Evolutionary conservation across 2,888 invertebrate species (phyloP).

Genomic region (Nephrotoma guestfalica): DNA sequence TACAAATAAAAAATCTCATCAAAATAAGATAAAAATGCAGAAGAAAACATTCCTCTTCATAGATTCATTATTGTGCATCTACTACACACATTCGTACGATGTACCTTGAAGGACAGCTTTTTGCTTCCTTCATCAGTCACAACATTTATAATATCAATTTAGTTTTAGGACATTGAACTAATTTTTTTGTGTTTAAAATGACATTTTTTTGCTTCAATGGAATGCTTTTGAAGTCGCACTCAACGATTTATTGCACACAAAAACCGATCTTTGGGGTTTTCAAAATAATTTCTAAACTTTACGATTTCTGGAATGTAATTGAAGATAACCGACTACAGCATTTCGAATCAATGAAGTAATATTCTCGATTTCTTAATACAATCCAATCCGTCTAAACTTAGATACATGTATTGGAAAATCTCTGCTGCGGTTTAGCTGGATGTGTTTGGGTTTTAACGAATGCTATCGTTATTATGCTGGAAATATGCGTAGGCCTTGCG

Average conservation of each 20-base stretch:
- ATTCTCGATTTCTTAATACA: neutral
- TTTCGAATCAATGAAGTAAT: neutral
- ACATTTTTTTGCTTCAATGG: neutral
- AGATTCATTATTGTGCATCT: neutral
- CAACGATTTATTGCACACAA: neutral
- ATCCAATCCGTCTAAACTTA: neutral
- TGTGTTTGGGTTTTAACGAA: too few species aligned
- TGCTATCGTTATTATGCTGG: too few species aligned
- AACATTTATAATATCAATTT: neutral
- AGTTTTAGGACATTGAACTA: neutral
- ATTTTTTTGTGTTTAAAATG: neutral
- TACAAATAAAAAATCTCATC: neutral
- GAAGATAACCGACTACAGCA: neutral
- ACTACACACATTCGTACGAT: neutral
- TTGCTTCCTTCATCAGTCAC: neutral
- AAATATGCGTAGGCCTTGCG: too few species aligned
- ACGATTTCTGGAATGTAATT: neutral
- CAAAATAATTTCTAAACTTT: neutral
- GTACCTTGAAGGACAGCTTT: neutral
- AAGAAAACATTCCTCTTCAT: neutral
- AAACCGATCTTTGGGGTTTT: neutral
- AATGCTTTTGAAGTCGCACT: neutral
- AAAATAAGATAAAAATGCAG: neutral
- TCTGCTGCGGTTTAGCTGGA: too few species aligned
- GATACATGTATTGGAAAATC: too few species aligned